These are phyloP conservation scores for Chelon auratus DNA, from an alignment of 2,797 vertebrate species.

Conservation along the genomic window DNA sequence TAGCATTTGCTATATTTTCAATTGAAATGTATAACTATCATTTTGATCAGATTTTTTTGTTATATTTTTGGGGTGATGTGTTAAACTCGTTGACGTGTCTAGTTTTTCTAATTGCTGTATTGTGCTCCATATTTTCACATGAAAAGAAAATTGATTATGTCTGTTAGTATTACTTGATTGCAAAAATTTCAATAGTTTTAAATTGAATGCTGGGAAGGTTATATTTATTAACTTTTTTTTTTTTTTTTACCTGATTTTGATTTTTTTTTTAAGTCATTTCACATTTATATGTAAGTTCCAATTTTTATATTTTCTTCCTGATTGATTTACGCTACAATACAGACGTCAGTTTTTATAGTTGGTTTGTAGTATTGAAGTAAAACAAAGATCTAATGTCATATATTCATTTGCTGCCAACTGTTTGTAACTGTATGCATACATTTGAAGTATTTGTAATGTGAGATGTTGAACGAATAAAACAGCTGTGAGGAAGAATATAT, in stretches of 20 bases:
- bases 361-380: slow-evolving; percentile 99
- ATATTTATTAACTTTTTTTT: slow-evolving; percentile 99
- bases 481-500: slow-evolving; percentile 87
- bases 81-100: slow-evolving; percentile 98
- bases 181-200: slow-evolving; percentile 99
- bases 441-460: slow-evolving; percentile 99
- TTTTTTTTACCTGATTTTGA: slow-evolving; percentile 92
- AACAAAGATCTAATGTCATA: slow-evolving; percentile 96
- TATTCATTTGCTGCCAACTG: slow-evolving; percentile 99
- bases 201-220: slow-evolving; percentile 99
- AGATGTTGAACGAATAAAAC: slow-evolving; percentile 99
- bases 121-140: slow-evolving; percentile 98
- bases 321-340: slow-evolving; percentile 96
- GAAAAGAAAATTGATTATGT: slow-evolving; percentile 97
- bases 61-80: slow-evolving; percentile 98
- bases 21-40: slow-evolving; percentile 99
- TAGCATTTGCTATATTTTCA: slow-evolving; percentile 99
- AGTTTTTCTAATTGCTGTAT: slow-evolving; percentile 99
- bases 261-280: slow-evolving; percentile 99
- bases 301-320: slow-evolving; percentile 99
- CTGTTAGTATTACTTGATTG: slow-evolving; percentile 99
- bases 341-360: slow-evolving; percentile 99
- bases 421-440: slow-evolving; percentile 99
- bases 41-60: slow-evolving; percentile 99
- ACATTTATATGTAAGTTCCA: slow-evolving; percentile 95